Evolutionary conservation across 2,113 vertebrate species (phyloP), one percentile per base, ranked within the genome.

Genomic region (Canis aureus): DNA sequence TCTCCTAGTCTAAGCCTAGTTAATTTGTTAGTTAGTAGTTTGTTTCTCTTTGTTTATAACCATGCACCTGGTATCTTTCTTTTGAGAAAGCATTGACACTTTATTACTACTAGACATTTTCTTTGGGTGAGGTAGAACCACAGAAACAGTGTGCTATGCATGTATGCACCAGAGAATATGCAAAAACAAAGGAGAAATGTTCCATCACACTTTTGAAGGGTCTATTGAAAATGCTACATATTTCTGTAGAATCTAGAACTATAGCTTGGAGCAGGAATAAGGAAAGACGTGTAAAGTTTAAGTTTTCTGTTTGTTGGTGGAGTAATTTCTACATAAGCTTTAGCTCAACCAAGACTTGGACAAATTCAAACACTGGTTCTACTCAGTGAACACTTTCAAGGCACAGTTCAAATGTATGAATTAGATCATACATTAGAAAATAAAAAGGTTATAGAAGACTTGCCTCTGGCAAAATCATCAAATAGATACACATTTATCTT

Each of bases 11-110:
- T 81, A 90, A 85, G 49, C 7, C 43, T 59, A 43, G n/a, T 67
- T 89, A 69, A 89, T 94, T 91, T 16, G 91, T 88, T 96, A 67
- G 32, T 91, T 27, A 49, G 20, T 43, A 74, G 88, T 95, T 97
- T 85, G 89, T 67, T 86, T 85, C 60, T 60, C 60, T 90, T 91
- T 92, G 23, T 93, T 79, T 73, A 25, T 80, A 95, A 67, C 13
- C 22, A 11, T 88, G 71, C 53, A 43, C 43, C 3, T 67, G 7
- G 2, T 69, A 51, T 76, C 55, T 93, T 62, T 92, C 17, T 66
- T 85, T 91, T 78, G 32, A 95, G 67, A 97, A 83, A 73, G 15
- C 55, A 74, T 69, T 74, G 20, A 57, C 13, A 71, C 0, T 51
- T 15, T 90, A 7, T 73, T 83, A 29, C 57, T 84, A 15, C n/a